Evolutionary conservation across 1,140 invertebrate species (phyloP).

Genomic region (Orussus abietinus): DNA sequence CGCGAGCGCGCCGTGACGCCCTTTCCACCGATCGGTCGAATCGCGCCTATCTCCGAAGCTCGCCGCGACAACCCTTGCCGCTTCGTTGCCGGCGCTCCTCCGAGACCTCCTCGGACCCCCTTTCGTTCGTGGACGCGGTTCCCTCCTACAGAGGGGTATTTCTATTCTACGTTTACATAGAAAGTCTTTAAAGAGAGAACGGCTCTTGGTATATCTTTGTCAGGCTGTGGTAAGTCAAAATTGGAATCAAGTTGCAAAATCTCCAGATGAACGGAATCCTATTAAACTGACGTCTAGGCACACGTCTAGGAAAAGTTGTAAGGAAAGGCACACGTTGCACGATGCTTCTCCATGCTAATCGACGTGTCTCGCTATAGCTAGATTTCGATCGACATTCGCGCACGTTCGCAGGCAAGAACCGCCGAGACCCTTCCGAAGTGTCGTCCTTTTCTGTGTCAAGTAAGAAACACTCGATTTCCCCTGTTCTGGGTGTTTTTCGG

Average conservation of each 20-base stretch:
- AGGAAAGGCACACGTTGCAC: slow-evolving; percentile 28
- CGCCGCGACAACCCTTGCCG: too few species aligned
- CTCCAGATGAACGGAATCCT: slow-evolving; percentile 5
- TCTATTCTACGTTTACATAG: neutral
- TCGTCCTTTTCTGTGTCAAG: slow-evolving; percentile 1
- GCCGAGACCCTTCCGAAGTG: slow-evolving; percentile 12
- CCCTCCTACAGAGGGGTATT: neutral
- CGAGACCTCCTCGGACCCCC: slow-evolving; percentile 13
- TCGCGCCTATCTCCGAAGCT: slow-evolving; percentile 15
- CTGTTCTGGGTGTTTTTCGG: too few species aligned
- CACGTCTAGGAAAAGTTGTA: slow-evolving; percentile 8
- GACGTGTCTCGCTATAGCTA: neutral
- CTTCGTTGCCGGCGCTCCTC: too few species aligned
- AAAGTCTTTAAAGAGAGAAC: neutral
- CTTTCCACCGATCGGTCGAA: slow-evolving; percentile 4
- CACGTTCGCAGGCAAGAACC: slow-evolving; percentile 14
- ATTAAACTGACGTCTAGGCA: neutral
- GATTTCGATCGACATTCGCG: slow-evolving; percentile 2
- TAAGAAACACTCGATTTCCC: too few species aligned
- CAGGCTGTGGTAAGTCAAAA: slow-evolving; percentile 9
- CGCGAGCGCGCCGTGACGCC: neutral
- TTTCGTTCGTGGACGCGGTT: slow-evolving; percentile 7
- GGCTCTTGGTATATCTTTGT: slow-evolving; percentile 7
- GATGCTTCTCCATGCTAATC: slow-evolving; percentile 35
- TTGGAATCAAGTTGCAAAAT: slow-evolving; percentile 6